Conservation (phyloP, 1,140 invertebrate genomes). For the Sitobion miscanthi region DNA sequence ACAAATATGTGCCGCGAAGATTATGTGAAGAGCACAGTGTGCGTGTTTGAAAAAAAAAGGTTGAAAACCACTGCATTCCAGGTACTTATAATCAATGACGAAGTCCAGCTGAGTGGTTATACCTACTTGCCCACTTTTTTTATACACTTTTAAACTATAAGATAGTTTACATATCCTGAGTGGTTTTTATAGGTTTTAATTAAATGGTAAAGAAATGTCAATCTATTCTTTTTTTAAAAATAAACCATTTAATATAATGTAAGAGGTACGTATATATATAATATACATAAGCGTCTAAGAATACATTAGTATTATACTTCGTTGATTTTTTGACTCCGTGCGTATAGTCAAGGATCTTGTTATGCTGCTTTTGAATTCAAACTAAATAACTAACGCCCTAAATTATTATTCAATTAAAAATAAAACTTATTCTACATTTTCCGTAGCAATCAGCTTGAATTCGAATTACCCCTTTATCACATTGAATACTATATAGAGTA, state of each 20-base stretch:
- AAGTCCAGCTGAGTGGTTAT: too few species aligned
- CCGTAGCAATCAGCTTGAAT: background rate
- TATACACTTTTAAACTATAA: too few species aligned
- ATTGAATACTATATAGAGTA: background rate
- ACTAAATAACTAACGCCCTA: background rate
- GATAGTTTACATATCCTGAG: background rate
- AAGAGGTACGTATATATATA: too few species aligned
- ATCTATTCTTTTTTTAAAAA: background rate
- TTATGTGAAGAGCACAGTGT: too few species aligned
- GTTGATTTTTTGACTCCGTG: too few species aligned
- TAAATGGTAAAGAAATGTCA: background rate
- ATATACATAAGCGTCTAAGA: background rate
- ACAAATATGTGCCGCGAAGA: too few species aligned
- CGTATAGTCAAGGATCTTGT: background rate
- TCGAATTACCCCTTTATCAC: background rate
- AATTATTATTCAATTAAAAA: background rate
- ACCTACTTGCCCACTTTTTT: too few species aligned
- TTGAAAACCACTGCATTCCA: too few species aligned
- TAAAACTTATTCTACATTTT: background rate
- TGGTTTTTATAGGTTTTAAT: background rate
- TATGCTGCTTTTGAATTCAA: background rate
- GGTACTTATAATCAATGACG: too few species aligned
- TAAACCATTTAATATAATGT: background rate
- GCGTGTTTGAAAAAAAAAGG: too few species aligned
- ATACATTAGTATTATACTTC: background rate